These are phyloP conservation scores for Exephanes ischioxanthus DNA, from an alignment of 2,888 invertebrate genomes.

Conservation along the genomic window DNA sequence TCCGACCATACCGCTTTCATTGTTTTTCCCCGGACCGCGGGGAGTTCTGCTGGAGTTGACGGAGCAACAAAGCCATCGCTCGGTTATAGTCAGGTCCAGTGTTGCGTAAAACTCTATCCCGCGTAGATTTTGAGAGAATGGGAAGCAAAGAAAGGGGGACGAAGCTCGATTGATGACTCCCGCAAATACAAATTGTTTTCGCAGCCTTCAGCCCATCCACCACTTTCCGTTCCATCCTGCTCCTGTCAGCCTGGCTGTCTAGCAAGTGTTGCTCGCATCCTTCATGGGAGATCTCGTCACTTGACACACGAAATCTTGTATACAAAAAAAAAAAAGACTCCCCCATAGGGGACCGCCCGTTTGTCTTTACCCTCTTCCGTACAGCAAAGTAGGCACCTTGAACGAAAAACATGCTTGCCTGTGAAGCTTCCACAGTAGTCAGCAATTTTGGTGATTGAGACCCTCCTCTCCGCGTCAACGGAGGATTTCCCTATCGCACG, in stretches of 20 bases:
- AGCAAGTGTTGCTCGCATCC: slow-evolving; percentile 39
- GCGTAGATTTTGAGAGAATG: neutral
- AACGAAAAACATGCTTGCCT: slow-evolving; percentile 35
- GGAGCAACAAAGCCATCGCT: slow-evolving; percentile 19
- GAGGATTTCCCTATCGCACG: slow-evolving; percentile 14
- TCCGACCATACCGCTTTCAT: neutral
- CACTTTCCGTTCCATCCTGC: slow-evolving; percentile 38
- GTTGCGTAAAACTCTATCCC: neutral
- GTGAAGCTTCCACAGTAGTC: slow-evolving; percentile 1
- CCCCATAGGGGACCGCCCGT: slow-evolving; percentile 5
- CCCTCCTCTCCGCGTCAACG: neutral
- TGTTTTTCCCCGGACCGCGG: slow-evolving; percentile 15
- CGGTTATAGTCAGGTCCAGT: neutral
- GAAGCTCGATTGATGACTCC: slow-evolving; percentile 75
- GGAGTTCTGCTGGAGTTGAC: slow-evolving; percentile 5
- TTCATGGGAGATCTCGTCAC: slow-evolving; percentile 21
- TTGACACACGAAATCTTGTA: slow-evolving; percentile 6
- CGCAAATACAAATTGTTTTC: slow-evolving; percentile 73
- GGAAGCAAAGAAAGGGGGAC: slow-evolving; percentile 42
- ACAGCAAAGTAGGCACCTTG: neutral
- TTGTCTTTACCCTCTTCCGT: slow-evolving; percentile 18
- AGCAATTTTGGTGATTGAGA: slow-evolving; percentile 38
- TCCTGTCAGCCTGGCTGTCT: slow-evolving; percentile 25
- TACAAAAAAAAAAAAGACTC: slow-evolving; percentile 9
- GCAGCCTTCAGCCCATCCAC: slow-evolving; percentile 43